Evolutionary conservation across 2,888 invertebrate genomes (phyloP).

Genomic region (Drosophila rellima): DNA sequence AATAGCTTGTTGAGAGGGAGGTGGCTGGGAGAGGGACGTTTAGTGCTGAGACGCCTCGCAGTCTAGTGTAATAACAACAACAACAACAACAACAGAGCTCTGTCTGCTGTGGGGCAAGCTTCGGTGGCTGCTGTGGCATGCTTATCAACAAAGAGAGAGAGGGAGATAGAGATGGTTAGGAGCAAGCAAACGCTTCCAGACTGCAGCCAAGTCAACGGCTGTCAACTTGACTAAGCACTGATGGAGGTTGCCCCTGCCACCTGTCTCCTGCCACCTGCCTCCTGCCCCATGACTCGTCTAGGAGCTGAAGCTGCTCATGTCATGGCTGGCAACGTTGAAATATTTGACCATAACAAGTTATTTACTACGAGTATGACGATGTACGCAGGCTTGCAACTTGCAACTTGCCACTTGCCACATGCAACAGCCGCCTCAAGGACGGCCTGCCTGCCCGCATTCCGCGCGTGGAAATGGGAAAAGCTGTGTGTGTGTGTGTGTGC

Average conservation of each 20-base stretch:
- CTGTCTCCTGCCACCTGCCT: background rate
- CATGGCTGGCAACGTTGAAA: slow-evolving; percentile 64
- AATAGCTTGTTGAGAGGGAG: background rate
- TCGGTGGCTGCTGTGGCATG: slow-evolving; percentile 39
- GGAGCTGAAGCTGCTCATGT: slow-evolving; percentile 49
- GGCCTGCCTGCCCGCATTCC: slow-evolving; percentile 67
- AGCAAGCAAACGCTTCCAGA: slow-evolving; percentile 57
- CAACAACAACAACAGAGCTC: slow-evolving; percentile 34
- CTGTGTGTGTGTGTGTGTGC: slow-evolving; percentile 43
- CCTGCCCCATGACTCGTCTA: background rate
- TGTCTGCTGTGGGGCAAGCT: slow-evolving; percentile 51
- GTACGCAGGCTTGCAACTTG: slow-evolving; percentile 30
- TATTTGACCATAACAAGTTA: slow-evolving; percentile 83
- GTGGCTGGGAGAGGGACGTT: slow-evolving; percentile 11
- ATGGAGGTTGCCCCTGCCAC: slow-evolving; percentile 1
- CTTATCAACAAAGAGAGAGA: slow-evolving; percentile 82
- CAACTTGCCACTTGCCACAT: slow-evolving; percentile 7
- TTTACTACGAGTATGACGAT: slow-evolving; percentile 74
- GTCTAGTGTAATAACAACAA: slow-evolving; percentile 72
- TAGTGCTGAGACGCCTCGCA: slow-evolving; percentile 70
- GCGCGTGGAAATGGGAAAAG: slow-evolving; percentile 65
- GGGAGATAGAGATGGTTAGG: slow-evolving; percentile 79
- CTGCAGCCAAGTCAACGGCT: slow-evolving; percentile 42
- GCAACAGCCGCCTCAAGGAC: slow-evolving; percentile 72
- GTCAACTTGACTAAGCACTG: slow-evolving; percentile 69